These are phyloP conservation scores for Paedocypris micromegethes DNA, from an alignment of 2,797 vertebrate genomes.

Conservation along the genomic window DNA sequence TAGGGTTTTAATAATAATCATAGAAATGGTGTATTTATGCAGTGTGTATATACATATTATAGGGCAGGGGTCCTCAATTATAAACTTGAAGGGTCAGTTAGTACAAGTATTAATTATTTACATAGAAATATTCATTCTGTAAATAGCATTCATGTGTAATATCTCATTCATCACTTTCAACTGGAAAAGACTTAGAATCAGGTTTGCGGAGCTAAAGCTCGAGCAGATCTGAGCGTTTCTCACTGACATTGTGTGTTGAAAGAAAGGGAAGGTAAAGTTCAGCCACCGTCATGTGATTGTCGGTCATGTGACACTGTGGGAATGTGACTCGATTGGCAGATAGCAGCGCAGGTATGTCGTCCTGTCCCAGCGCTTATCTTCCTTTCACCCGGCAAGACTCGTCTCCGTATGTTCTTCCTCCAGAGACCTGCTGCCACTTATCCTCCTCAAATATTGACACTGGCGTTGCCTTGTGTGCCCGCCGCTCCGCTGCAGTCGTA, in stretches of 20 bases:
- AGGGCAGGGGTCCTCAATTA: too few relatives aligned
- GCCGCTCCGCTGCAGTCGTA: neutral
- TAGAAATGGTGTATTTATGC: too few relatives aligned
- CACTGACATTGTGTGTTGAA: neutral
- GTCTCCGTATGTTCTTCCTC: constrained; percentile 31
- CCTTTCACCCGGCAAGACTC: neutral
- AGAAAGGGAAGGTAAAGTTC: neutral
- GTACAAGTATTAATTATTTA: too few relatives aligned
- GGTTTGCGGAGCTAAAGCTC: too few relatives aligned
- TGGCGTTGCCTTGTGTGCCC: constrained; percentile 50
- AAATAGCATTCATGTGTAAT: too few relatives aligned
- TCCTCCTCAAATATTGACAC: constrained; percentile 68
- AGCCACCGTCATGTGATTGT: constrained; percentile 55
- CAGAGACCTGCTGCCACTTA: constrained; percentile 44
- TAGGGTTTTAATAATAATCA: too few relatives aligned
- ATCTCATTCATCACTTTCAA: neutral
- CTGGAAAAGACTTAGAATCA: neutral
- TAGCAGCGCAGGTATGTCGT: too few relatives aligned
- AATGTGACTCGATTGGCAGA: too few relatives aligned
- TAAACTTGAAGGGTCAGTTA: too few relatives aligned
- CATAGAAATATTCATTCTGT: too few relatives aligned
- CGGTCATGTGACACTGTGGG: constrained; percentile 35
- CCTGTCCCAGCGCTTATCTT: neutral
- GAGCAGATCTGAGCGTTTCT: neutral
- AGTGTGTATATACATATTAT: too few relatives aligned